Conservation (phyloP, 1,140 invertebrate species). For the Pogonomyrmex barbatus region DNA sequence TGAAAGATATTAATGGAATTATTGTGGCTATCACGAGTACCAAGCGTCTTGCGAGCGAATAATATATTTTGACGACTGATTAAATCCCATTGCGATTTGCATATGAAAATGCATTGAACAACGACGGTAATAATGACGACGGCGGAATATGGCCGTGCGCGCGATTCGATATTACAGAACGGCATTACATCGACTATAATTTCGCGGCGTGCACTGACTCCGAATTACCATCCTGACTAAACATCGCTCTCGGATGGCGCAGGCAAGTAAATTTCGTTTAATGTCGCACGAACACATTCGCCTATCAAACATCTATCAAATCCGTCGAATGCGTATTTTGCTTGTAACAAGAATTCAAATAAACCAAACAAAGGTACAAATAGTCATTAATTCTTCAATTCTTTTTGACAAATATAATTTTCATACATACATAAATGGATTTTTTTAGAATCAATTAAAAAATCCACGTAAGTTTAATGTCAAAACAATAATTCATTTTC, state of each 20-base stretch:
- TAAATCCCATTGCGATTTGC: conserved; percentile 53
- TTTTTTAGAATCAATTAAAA: neutral
- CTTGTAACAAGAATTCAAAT: conserved; percentile 35
- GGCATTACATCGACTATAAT: conserved; percentile 69
- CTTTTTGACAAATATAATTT: neutral
- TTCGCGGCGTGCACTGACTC: conserved; percentile 54
- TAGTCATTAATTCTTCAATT: neutral
- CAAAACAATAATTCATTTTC: neutral
- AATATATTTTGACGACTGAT: conserved; percentile 62
- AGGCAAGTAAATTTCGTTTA: conserved; percentile 61
- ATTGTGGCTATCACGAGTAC: conserved; percentile 53
- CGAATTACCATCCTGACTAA: conserved; percentile 59
- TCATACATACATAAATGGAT: neutral
- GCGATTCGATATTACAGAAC: conserved; percentile 67
- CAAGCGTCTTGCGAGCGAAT: conserved; percentile 41
- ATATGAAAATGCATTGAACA: conserved; percentile 62
- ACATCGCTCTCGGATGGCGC: conserved; percentile 44
- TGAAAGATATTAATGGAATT: conserved; percentile 55
- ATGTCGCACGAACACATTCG: conserved; percentile 26
- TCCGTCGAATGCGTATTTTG: conserved; percentile 8
- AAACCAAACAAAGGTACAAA: neutral
- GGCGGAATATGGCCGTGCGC: conserved; percentile 65
- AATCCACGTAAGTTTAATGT: neutral
- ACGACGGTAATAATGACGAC: conserved; percentile 67
- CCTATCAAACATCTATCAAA: conserved; percentile 38